phyloP scores from a whole-genome alignment of 2,797 vertebrate species.

The Ibycter americanus region DNA sequence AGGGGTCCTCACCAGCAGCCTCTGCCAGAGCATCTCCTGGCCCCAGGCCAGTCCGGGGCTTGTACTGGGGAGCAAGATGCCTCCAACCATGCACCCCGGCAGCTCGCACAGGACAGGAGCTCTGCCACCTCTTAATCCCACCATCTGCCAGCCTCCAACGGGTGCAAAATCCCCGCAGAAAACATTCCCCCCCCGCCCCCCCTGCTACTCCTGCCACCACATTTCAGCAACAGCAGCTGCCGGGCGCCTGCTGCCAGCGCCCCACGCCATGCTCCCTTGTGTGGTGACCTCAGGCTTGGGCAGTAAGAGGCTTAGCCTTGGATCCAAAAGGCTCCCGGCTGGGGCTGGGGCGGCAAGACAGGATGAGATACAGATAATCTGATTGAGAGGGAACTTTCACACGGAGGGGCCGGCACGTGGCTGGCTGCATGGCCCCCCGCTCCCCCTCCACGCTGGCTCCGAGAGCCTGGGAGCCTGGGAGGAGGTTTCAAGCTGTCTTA shows the following conservation, averaged over 20 bases:
- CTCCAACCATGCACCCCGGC: accelerated
- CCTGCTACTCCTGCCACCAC: not conserved
- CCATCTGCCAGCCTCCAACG: not conserved
- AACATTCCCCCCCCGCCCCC: not conserved
- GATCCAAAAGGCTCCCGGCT: not conserved
- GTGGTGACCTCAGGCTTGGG: not conserved
- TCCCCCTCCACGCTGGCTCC: not conserved
- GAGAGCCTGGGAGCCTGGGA: not conserved
- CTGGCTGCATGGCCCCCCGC: not conserved
- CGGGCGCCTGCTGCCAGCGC: not conserved
- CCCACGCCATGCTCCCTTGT: not conserved
- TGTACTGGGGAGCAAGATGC: accelerated
- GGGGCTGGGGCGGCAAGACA: not conserved
- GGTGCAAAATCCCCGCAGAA: not conserved
- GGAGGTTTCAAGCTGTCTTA: not conserved
- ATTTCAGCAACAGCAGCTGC: not conserved
- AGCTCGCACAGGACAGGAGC: not conserved
- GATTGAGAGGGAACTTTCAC: conserved; percentile 40
- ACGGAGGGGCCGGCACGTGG: accelerated
- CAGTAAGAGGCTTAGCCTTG: conserved; percentile 46
- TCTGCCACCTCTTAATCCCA: not conserved
- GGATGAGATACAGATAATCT: conserved; percentile 18
- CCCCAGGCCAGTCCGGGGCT: not conserved
- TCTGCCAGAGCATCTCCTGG: not conserved
- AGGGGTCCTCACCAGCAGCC: not conserved